phyloP scores from a whole-genome alignment of 2,113 vertebrate genomes.

The Nannospalax galili region DNA sequence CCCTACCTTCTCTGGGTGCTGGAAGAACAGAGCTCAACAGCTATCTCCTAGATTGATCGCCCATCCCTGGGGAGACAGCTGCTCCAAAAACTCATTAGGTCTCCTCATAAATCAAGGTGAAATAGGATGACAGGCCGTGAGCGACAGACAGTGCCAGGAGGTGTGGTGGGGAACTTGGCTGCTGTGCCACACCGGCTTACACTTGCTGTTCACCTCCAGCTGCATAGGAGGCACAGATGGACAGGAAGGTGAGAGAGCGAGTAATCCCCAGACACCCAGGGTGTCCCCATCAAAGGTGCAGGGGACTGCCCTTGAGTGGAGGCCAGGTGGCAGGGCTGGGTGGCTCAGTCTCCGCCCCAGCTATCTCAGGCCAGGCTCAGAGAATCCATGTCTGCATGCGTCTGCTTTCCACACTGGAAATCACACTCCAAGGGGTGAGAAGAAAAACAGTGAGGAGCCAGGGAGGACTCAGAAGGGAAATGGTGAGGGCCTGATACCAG shows the following conservation, averaged over 20 bases:
- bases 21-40: constrained; percentile 58
- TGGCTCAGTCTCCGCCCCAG: neutral
- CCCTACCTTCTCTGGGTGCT: neutral
- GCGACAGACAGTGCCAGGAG: constrained; percentile 39
- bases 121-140: constrained; percentile 75
- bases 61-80: constrained; percentile 42
- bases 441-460: neutral
- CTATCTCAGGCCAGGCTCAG: neutral
- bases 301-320: neutral
- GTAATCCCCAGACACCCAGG: neutral
- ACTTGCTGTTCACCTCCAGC: neutral
- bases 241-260: rapidly evolving
- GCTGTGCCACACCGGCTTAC: neutral
- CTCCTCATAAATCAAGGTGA: constrained; percentile 80
- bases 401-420: neutral
- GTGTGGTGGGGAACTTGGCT: neutral
- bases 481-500: neutral
- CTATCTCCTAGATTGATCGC: constrained; percentile 73
- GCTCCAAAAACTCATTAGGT: constrained; percentile 61
- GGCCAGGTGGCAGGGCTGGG: neutral
- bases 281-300: neutral
- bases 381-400: rapidly evolving
- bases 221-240: neutral
- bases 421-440: neutral
- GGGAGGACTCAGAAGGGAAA: neutral